These are phyloP conservation scores for Trogon surrucura DNA, from an alignment of 2,113 vertebrate genomes.

Conservation along the genomic window DNA sequence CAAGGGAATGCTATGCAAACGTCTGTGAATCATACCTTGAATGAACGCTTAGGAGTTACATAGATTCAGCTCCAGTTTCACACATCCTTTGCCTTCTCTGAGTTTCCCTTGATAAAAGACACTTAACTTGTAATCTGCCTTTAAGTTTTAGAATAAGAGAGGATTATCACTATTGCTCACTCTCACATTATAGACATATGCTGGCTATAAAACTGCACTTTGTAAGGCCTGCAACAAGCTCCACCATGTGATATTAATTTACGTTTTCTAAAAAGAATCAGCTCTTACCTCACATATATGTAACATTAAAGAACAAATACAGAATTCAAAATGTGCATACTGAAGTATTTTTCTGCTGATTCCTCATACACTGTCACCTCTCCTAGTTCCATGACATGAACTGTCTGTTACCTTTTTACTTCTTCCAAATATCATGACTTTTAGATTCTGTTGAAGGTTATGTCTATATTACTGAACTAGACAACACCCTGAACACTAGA, in stretches of 20 bases:
- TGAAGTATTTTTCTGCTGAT: background rate
- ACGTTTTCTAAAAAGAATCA: background rate
- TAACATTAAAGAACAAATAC: background rate
- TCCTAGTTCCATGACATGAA: background rate
- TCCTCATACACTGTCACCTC: background rate
- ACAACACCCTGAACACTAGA: background rate
- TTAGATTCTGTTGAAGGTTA: background rate
- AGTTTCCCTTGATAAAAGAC: background rate
- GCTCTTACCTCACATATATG: background rate
- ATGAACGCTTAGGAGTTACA: background rate
- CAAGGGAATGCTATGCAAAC: background rate
- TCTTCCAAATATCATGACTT: background rate
- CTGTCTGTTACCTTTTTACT: background rate
- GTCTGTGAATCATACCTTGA: background rate
- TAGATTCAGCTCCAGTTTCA: background rate
- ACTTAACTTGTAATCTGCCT: background rate
- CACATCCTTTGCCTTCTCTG: background rate
- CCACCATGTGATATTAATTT: background rate
- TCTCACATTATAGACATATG: background rate
- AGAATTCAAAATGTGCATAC: background rate
- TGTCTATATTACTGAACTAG: background rate
- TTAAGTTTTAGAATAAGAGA: background rate
- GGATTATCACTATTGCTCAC: background rate
- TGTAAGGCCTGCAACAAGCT: background rate
- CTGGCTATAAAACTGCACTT: background rate